phyloP scores from a whole-genome alignment of 2,113 vertebrate species.

The Piprites chloris region DNA sequence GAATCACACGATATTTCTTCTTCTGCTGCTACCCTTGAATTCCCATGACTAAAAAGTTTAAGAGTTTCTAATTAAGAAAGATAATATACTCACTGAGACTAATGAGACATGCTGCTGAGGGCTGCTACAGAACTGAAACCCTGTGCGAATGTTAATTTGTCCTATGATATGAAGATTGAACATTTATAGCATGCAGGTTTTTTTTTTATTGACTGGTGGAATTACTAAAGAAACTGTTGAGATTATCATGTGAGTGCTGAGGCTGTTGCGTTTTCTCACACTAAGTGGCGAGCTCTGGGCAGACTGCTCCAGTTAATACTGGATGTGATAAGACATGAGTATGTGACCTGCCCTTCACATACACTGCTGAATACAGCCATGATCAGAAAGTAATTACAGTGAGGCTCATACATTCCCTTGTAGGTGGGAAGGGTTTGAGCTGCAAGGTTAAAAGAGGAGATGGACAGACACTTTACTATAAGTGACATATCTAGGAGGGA shows the following conservation, averaged over 20 bases:
- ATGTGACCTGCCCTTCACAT: background rate
- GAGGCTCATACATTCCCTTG: background rate
- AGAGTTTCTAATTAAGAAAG: conserved; percentile 43
- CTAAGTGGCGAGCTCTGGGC: background rate
- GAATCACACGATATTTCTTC: background rate
- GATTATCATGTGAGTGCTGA: background rate
- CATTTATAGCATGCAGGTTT: background rate
- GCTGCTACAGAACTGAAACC: background rate
- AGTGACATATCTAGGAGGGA: no score
- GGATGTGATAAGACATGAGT: accelerated
- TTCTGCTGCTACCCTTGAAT: background rate
- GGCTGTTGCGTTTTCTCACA: background rate
- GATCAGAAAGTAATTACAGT: background rate
- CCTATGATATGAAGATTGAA: background rate
- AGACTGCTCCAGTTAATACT: background rate
- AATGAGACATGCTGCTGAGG: background rate
- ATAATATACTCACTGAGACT: conserved; percentile 24
- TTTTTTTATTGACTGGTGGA: background rate
- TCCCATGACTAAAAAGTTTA: conserved; percentile 15
- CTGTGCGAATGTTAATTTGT: background rate
- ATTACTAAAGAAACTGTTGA: background rate
- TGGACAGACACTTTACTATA: accelerated
- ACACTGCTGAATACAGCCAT: background rate
- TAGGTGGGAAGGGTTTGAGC: background rate
- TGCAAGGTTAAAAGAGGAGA: background rate